Conservation (phyloP, 1,140 invertebrate genomes). For the Cataglyphis hispanica region DNA sequence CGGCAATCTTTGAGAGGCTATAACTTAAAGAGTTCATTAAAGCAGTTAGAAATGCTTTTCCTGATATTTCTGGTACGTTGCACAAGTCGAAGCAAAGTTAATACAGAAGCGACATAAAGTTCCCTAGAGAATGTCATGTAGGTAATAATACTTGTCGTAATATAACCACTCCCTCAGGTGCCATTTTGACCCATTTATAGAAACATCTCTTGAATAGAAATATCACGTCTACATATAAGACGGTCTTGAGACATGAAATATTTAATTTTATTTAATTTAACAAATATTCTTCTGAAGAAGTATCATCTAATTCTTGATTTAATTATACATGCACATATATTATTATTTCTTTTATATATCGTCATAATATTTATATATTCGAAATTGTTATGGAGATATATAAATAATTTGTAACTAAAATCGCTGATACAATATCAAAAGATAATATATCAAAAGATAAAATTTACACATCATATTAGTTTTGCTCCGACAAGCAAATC, state of each 20-base stretch:
- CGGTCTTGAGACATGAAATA: constrained; percentile 1
- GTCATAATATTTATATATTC: background rate
- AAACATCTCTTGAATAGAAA: constrained; percentile 43
- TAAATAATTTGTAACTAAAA: background rate
- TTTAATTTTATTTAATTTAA: constrained; percentile 25
- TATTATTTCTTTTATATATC: background rate
- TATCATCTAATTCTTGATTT: background rate
- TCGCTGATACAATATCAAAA: background rate
- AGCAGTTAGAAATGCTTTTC: constrained; percentile 47
- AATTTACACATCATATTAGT: constrained; percentile 16
- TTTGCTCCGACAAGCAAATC: constrained; percentile 33
- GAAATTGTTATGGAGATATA: too few species aligned
- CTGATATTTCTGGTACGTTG: constrained; percentile 51
- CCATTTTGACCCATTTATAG: constrained; percentile 54
- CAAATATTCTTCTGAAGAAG: background rate
- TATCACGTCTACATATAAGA: background rate
- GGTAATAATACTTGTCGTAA: constrained; percentile 55
- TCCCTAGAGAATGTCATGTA: constrained; percentile 34
- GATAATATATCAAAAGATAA: background rate
- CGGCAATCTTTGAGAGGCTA: constrained; percentile 44
- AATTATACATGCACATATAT: background rate
- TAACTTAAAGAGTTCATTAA: constrained; percentile 53
- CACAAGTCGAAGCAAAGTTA: constrained; percentile 45
- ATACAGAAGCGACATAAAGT: constrained; percentile 52
- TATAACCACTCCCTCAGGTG: constrained; percentile 37